Evolutionary conservation across 2,113 vertebrate genomes (phyloP).

Genomic region (Lucifuga dentata): DNA sequence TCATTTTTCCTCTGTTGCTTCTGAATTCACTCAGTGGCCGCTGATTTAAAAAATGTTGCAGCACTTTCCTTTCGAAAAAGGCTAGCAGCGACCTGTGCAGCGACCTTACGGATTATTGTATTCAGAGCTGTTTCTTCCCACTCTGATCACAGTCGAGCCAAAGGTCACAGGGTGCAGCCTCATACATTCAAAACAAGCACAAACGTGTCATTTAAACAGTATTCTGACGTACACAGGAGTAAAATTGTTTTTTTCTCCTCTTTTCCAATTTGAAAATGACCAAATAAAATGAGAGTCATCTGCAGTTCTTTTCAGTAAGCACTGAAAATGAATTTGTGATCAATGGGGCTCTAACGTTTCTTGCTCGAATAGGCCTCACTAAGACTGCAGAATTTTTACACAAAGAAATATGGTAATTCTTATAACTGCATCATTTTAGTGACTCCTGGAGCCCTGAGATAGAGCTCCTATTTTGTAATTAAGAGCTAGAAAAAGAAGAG

Average conservation of each 20-base stretch:
- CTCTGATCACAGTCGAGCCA: constrained; percentile 58
- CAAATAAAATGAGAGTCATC: constrained; percentile 63
- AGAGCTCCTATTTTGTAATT: constrained; percentile 58
- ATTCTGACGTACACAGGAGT: constrained; percentile 28
- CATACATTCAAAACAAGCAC: constrained; percentile 36
- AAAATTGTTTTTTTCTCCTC: constrained; percentile 50
- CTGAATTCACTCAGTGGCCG: too few relatives aligned
- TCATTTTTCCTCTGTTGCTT: constrained; percentile 9
- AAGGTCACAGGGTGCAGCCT: constrained; percentile 48
- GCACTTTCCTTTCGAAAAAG: constrained; percentile 13
- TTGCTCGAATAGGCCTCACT: constrained; percentile 55
- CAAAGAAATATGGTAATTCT: constrained; percentile 72
- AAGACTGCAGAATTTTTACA: constrained; percentile 45
- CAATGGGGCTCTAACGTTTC: constrained; percentile 59
- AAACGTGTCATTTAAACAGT: constrained; percentile 55
- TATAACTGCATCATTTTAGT: constrained; percentile 63
- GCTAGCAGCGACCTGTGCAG: constrained; percentile 44
- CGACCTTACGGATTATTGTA: constrained; percentile 42
- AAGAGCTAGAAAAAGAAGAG: constrained; percentile 59
- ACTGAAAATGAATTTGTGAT: constrained; percentile 66
- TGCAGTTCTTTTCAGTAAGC: constrained; percentile 61
- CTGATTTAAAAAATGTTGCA: too few relatives aligned
- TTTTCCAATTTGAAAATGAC: constrained; percentile 51
- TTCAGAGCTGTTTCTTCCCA: constrained; percentile 39
- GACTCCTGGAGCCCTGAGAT: constrained; percentile 61